Conservation (phyloP, 2,797 vertebrate genomes). For the Coregonus suidteri region DNA sequence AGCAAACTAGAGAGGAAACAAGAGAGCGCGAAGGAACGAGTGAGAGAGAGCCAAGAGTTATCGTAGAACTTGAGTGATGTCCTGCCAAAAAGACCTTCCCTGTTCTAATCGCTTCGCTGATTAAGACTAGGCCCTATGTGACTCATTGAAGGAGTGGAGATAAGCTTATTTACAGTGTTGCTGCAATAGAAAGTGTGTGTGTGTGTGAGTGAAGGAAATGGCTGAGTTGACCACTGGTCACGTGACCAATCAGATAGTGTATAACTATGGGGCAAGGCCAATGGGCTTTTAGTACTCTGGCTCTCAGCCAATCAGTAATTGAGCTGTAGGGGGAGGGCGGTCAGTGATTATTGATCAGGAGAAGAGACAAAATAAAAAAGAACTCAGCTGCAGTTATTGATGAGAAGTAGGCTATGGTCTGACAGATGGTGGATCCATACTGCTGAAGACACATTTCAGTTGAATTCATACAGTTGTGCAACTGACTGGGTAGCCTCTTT, state of each 20-base stretch:
- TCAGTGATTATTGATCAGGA: background rate
- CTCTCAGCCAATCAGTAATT: constrained; percentile 30
- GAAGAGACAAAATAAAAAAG: constrained; percentile 44
- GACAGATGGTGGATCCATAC: background rate
- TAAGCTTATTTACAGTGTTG: constrained; percentile 33
- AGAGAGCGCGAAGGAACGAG: background rate
- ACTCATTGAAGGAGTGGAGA: constrained; percentile 28
- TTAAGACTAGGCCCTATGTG: background rate
- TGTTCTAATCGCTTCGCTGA: background rate
- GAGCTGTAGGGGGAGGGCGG: background rate
- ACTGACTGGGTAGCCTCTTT: no score
- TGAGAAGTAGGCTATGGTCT: background rate
- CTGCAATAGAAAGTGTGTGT: background rate
- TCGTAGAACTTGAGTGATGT: background rate
- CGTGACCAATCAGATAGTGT: constrained; percentile 20
- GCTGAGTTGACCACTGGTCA: constrained; percentile 7
- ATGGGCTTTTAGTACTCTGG: constrained; percentile 29
- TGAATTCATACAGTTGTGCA: no score
- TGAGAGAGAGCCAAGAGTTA: background rate
- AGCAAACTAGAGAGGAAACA: background rate
- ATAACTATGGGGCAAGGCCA: constrained; percentile 20
- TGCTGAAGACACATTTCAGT: no score
- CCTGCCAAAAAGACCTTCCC: background rate
- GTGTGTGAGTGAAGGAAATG: background rate
- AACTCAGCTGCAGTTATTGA: constrained; percentile 26